Conservation (phyloP, 2,797 vertebrate genomes). For the Mormyrus proboscirostris region DNA sequence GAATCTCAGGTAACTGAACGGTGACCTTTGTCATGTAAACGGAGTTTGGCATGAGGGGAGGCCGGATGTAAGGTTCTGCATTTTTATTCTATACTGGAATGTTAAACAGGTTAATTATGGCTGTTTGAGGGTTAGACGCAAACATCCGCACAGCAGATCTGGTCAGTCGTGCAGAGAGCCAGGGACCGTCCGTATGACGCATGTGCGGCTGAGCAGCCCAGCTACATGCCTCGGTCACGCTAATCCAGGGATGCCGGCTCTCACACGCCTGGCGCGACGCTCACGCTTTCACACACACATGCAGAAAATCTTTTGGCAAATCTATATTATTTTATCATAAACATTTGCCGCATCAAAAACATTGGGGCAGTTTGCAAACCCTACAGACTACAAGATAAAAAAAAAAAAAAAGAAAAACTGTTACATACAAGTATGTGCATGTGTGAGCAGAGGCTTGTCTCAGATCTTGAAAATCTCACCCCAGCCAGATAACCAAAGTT, state of each 20-base stretch:
- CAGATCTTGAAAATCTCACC: neutral
- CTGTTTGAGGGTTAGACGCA: neutral
- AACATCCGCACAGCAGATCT: neutral
- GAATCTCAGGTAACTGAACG: neutral
- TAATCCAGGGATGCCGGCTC: neutral
- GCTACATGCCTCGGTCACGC: neutral
- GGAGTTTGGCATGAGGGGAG: neutral
- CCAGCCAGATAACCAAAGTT: neutral
- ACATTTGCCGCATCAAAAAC: no score
- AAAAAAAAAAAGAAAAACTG: neutral
- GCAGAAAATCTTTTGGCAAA: neutral
- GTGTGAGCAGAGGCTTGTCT: neutral
- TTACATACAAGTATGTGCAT: neutral
- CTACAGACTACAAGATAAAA: no score
- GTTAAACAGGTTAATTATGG: neutral
- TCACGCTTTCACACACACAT: neutral
- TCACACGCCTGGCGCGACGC: neutral
- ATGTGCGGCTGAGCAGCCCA: neutral
- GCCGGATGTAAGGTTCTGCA: no score
- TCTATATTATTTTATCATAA: neutral
- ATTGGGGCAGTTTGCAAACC: no score
- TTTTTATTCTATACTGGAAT: neutral
- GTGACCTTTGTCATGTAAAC: neutral
- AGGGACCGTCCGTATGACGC: neutral
- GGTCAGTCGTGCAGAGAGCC: neutral